Percentiles rank a stretch among this genome's conserved stretches.
Conservation (phyloP, 2,113 vertebrate genomes). For the Myrmophylax atrothorax region DNA sequence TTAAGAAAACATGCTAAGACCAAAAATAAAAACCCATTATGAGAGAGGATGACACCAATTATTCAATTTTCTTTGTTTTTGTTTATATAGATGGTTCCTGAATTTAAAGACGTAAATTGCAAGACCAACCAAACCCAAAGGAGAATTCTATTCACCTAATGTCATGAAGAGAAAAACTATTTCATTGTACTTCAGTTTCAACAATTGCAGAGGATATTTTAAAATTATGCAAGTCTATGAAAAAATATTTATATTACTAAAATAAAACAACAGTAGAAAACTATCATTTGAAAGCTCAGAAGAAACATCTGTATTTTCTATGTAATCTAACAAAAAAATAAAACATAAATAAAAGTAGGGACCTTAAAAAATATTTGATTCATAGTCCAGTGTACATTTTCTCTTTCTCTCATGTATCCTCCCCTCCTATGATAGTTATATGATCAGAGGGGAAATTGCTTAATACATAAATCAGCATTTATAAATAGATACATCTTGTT, state of each 20-base stretch:
- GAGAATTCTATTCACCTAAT: not conserved
- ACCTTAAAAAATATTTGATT: not conserved
- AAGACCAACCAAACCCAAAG: not conserved
- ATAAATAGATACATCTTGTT: not conserved
- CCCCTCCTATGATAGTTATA: not conserved
- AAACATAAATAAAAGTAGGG: not conserved
- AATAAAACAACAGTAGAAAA: not conserved
- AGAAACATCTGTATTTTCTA: not conserved
- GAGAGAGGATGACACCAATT: not conserved
- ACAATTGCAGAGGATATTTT: not conserved
- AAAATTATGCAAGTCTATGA: not conserved
- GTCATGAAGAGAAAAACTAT: not conserved
- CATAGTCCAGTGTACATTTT: not conserved
- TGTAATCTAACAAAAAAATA: not conserved
- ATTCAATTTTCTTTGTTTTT: not conserved
- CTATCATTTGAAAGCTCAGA: not conserved
- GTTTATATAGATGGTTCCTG: accelerated
- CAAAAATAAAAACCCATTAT: not conserved
- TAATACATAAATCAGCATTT: constrained; percentile 24
- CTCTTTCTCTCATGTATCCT: not conserved
- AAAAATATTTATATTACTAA: not conserved
- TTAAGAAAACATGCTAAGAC: accelerated
- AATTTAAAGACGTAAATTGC: not conserved
- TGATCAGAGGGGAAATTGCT: constrained; percentile 15
- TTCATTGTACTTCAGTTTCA: not conserved